phyloP scores from a whole-genome alignment of 2,797 vertebrate species.

The Pangasius sanitwongsei region DNA sequence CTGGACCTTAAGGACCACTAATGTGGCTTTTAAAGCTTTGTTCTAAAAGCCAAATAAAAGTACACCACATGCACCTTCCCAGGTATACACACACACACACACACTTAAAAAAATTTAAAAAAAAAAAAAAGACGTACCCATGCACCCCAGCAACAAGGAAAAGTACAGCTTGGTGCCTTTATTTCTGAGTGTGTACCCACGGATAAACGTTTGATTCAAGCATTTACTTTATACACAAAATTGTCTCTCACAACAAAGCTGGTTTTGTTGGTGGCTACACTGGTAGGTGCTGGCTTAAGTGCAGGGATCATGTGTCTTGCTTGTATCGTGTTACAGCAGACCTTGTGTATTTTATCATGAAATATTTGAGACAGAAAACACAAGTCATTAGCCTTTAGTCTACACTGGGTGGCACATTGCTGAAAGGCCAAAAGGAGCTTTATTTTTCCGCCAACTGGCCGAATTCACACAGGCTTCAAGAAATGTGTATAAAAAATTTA shows the following conservation, averaged over 20 bases:
- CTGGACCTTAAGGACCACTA: background rate
- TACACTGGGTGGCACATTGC: background rate
- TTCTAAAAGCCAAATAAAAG: background rate
- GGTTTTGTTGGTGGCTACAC: conserved; percentile 12
- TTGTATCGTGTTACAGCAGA: conserved; percentile 26
- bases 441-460: conserved; percentile 12
- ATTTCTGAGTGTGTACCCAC: background rate
- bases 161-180: conserved; percentile 6
- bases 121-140: background rate
- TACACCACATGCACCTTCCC: background rate
- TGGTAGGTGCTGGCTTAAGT: background rate
- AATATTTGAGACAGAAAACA: background rate
- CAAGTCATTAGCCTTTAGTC: background rate
- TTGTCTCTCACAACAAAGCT: conserved; percentile 7
- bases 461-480: background rate
- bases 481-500: too few relatives aligned
- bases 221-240: background rate
- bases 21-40: background rate
- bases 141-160: background rate
- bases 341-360: conserved; percentile 3
- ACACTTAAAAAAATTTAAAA: too few relatives aligned
- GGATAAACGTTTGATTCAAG: background rate
- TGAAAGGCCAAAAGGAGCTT: background rate
- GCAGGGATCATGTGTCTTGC: conserved; percentile 30
- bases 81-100: background rate